phyloP scores from a whole-genome alignment of 2,113 vertebrate genomes.

The Pongo pygmaeus region DNA sequence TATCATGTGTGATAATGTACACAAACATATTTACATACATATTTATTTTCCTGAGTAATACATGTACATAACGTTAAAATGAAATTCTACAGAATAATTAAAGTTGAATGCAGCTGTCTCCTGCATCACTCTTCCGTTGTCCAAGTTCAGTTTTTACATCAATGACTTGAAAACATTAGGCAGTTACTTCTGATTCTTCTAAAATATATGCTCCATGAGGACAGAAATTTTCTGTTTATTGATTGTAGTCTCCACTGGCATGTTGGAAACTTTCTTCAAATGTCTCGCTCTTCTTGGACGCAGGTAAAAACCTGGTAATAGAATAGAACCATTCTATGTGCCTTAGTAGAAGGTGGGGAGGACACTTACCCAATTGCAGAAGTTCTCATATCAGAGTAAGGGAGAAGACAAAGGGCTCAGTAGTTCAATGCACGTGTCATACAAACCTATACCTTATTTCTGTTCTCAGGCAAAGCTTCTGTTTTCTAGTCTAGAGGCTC shows the following conservation, averaged over 20 bases:
- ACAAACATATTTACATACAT: background rate
- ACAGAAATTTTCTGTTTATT: background rate
- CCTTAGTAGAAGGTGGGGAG: background rate
- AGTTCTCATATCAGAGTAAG: background rate
- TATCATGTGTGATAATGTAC: background rate
- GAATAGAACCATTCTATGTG: background rate
- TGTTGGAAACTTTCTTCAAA: background rate
- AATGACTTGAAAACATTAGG: background rate
- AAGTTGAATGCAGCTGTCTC: background rate
- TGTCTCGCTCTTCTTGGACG: background rate
- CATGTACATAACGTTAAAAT: background rate
- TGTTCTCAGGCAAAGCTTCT: background rate
- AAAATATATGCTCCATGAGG: background rate
- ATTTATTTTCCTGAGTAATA: background rate
- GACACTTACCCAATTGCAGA: background rate
- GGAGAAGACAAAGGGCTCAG: background rate
- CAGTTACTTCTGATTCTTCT: background rate
- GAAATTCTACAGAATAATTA: background rate
- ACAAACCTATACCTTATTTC: background rate
- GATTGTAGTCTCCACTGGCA: background rate
- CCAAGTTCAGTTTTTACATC: background rate
- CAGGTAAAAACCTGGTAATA: background rate
- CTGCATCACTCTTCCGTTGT: background rate
- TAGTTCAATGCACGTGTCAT: background rate
- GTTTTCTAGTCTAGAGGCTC: background rate